Conservation (phyloP, 2,888 invertebrate genomes). For the Pseudococcus jackbeardsleyi region DNA sequence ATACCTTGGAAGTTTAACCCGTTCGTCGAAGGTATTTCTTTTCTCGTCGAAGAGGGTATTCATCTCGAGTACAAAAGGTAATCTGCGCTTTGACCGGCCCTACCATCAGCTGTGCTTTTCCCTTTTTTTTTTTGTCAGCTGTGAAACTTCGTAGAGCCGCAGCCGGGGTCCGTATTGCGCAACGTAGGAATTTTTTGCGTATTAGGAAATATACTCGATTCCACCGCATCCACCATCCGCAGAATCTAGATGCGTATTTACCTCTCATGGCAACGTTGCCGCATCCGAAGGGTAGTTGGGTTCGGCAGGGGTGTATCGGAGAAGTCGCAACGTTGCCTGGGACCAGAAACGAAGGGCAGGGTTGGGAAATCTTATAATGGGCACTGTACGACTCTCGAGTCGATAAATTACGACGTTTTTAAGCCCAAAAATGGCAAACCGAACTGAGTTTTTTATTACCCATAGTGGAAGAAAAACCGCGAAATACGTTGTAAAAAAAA, state of each 20-base stretch:
- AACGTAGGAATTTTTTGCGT: conserved; percentile 41
- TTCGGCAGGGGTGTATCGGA: background rate
- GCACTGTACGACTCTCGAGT: background rate
- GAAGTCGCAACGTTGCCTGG: background rate
- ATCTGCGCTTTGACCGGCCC: background rate
- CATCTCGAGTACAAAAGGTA: conserved; percentile 1
- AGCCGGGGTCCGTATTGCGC: conserved; percentile 34
- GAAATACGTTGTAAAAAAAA: conserved; percentile 12
- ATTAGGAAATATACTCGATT: background rate
- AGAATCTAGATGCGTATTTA: conserved; percentile 21
- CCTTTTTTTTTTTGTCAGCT: conserved; percentile 22
- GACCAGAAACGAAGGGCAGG: background rate
- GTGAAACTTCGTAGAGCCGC: background rate
- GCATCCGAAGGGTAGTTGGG: background rate
- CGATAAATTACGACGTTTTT: conserved; percentile 49
- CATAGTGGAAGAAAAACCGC: background rate
- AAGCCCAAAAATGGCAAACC: background rate
- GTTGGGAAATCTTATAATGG: conserved; percentile 4
- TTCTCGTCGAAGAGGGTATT: background rate
- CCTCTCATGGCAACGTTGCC: background rate
- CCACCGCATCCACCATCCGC: background rate
- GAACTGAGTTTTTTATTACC: background rate
- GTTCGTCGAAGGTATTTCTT: background rate
- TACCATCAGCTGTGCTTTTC: background rate
- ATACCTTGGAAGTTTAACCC: background rate